Evolutionary conservation across 2,888 invertebrate species (phyloP).

Genomic region (Scaptomyza caliginosa): DNA sequence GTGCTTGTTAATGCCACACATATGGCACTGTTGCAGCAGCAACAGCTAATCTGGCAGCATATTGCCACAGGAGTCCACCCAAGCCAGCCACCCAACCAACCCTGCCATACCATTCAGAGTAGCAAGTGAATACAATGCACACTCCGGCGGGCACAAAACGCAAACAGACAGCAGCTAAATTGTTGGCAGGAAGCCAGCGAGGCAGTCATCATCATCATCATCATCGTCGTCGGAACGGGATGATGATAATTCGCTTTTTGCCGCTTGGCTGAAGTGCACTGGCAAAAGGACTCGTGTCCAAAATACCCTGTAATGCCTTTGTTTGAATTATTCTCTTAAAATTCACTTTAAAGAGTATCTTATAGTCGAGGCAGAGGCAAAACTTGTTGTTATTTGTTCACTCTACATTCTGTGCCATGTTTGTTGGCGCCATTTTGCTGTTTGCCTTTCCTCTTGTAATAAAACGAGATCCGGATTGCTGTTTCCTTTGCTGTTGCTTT

Average conservation of each 20-base stretch:
- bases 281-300: neutral
- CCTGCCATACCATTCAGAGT: slow-evolving; percentile 1
- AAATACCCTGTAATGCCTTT: slow-evolving; percentile 6
- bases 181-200: slow-evolving; percentile 74
- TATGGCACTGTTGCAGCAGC: slow-evolving; percentile 36
- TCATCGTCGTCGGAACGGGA: slow-evolving; percentile 1
- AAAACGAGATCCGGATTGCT: slow-evolving; percentile 73
- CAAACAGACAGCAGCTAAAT: slow-evolving; percentile 63
- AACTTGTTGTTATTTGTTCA: slow-evolving; percentile 2
- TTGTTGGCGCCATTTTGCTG: slow-evolving; percentile 79
- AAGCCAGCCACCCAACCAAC: slow-evolving; percentile 11
- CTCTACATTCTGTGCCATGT: slow-evolving; percentile 5
- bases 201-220: slow-evolving; percentile 33
- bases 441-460: slow-evolving; percentile 79
- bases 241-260: slow-evolving; percentile 45
- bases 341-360: too few relatives aligned
- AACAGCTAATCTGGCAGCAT: slow-evolving; percentile 72
- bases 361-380: neutral
- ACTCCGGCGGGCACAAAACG: slow-evolving; percentile 24
- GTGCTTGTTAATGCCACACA: slow-evolving; percentile 59
- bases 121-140: slow-evolving; percentile 40
- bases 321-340: too few relatives aligned
- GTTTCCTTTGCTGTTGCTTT: slow-evolving; percentile 46
- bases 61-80: slow-evolving; percentile 19
- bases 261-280: slow-evolving; percentile 59